Percentiles rank a stretch among this genome's conserved stretches.
phyloP scores from a whole-genome alignment of 2,797 vertebrate genomes.

The Myotis vivesi region DNA sequence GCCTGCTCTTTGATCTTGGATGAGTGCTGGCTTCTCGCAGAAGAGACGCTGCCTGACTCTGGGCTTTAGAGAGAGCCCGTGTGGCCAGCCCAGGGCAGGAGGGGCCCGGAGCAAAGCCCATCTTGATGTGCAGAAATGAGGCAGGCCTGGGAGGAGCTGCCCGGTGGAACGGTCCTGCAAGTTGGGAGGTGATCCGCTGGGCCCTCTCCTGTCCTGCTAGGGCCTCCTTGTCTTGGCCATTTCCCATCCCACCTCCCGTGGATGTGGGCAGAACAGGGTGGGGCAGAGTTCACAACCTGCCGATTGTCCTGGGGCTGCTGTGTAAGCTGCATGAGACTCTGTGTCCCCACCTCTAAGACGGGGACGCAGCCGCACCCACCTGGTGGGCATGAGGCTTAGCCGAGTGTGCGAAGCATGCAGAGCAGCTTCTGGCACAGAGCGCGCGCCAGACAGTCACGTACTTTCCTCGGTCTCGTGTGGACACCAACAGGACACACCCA shows the following conservation, averaged over 20 bases:
- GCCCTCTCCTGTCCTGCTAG: neutral
- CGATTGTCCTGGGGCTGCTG: neutral
- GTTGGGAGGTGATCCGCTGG: neutral
- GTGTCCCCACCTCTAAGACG: neutral
- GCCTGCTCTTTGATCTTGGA: conserved; percentile 66
- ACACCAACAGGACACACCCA: neutral
- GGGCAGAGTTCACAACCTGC: neutral
- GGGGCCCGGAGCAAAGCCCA: neutral
- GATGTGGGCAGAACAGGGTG: neutral
- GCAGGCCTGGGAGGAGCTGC: neutral
- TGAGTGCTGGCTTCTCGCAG: neutral
- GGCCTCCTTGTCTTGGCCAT: neutral
- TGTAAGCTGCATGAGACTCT: neutral
- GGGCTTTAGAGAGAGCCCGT: neutral
- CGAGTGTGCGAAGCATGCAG: no score
- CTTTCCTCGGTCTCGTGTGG: neutral
- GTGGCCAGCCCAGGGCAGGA: conserved; percentile 17
- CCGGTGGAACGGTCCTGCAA: neutral
- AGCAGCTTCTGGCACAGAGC: no score
- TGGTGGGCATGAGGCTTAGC: neutral
- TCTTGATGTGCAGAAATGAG: neutral
- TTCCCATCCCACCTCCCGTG: neutral
- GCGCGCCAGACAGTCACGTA: neutral
- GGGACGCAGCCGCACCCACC: neutral
- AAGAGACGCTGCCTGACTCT: conserved; percentile 18